Percentiles rank a stretch among this genome's conserved stretches.
phyloP scores from a whole-genome alignment of 2,113 vertebrate genomes.

The Scomber colias region DNA sequence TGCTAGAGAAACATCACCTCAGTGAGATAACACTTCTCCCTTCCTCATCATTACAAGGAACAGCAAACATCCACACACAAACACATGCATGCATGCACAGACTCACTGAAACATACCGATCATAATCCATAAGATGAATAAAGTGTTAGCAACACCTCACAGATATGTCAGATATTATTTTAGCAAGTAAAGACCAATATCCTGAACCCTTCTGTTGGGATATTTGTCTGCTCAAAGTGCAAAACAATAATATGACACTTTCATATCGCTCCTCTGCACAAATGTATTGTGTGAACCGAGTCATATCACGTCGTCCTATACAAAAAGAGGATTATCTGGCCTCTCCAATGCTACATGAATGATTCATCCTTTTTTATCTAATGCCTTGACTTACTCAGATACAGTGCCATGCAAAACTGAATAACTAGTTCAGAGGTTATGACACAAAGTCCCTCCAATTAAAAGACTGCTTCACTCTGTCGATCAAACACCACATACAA shows the following conservation, averaged over 20 bases:
- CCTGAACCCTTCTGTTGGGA: conserved; percentile 6
- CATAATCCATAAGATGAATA: conserved; percentile 37
- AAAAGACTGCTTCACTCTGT: conserved; percentile 16
- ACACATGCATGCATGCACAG: conserved; percentile 13
- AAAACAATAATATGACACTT: conserved; percentile 32
- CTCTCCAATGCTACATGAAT: not conserved
- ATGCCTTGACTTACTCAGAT: not conserved
- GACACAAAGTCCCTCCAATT: conserved; percentile 2
- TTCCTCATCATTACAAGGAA: conserved; percentile 42
- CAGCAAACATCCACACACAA: conserved; percentile 35
- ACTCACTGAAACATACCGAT: conserved; percentile 28
- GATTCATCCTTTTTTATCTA: not conserved
- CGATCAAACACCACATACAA: not conserved
- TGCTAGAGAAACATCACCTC: conserved; percentile 65
- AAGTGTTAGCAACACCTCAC: conserved; percentile 44
- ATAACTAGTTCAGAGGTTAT: not conserved
- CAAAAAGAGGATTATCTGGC: not conserved
- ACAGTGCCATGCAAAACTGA: not conserved
- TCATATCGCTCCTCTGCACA: conserved; percentile 1
- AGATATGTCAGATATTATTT: conserved; percentile 38
- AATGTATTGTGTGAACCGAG: conserved; percentile 1
- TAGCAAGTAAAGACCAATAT: conserved; percentile 26
- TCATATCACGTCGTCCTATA: not conserved
- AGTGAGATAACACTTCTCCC: conserved; percentile 68
- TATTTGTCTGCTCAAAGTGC: conserved; percentile 19